Evolutionary conservation across 2,113 vertebrate genomes (phyloP).

Genomic region (Charina bottae): DNA sequence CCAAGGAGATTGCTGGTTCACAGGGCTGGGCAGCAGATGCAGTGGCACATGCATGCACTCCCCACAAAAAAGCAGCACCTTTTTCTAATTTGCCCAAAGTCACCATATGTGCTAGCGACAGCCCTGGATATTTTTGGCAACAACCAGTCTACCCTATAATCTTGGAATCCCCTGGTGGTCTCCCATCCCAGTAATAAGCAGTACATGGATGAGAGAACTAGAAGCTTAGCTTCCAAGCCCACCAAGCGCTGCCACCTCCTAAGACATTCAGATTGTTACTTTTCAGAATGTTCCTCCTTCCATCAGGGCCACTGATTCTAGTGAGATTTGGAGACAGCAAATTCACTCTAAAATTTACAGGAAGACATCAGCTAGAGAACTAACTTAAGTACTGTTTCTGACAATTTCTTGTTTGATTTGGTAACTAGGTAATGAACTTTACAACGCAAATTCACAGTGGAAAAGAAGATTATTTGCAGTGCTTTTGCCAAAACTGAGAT

Average conservation of each 20-base stretch:
- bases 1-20: too few species aligned
- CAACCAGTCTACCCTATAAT: too few species aligned
- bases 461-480: rapidly evolving
- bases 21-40: too few species aligned
- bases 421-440: neutral
- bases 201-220: neutral
- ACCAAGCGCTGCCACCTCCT: neutral
- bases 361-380: neutral
- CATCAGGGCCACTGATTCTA: neutral
- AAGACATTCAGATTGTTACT: neutral
- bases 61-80: too few species aligned
- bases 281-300: neutral
- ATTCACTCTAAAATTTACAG: neutral
- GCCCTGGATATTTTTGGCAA: too few species aligned
- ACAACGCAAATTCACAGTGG: neutral
- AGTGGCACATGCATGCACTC: too few species aligned
- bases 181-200: neutral
- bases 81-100: too few species aligned
- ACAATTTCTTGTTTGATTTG: constrained; percentile 2
- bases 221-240: neutral
- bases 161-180: too few species aligned
- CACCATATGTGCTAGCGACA: too few species aligned
- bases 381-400: neutral
- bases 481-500: neutral
- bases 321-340: neutral